phyloP scores from a whole-genome alignment of 1,140 invertebrate genomes.

The Pseudachorutes palmiensis region DNA sequence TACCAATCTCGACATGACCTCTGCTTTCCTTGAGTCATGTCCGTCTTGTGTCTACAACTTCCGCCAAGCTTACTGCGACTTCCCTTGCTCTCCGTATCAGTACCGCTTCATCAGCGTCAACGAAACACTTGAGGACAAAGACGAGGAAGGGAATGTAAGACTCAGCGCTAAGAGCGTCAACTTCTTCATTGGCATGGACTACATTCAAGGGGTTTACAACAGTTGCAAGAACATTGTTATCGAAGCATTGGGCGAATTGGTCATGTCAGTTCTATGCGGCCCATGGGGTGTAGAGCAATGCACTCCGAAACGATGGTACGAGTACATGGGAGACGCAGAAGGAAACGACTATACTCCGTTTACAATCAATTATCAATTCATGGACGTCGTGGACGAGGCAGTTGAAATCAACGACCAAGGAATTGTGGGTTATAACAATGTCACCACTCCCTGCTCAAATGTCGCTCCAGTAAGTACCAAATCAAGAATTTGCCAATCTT shows the following conservation, averaged over 20 bases:
- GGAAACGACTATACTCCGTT: conserved; percentile 69
- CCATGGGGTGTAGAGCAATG: conserved; percentile 56
- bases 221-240: conserved; percentile 76
- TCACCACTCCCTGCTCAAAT: conserved; percentile 19
- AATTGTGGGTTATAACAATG: background rate
- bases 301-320: conserved; percentile 57
- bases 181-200: conserved; percentile 51
- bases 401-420: background rate
- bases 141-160: background rate
- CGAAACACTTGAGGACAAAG: conserved; percentile 12
- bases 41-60: conserved; percentile 80
- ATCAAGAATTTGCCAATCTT: no score
- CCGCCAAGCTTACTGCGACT: conserved; percentile 65
- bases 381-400: background rate
- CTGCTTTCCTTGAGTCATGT: conserved; percentile 64
- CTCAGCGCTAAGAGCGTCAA: conserved; percentile 47
- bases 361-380: conserved; percentile 61
- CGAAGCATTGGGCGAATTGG: conserved; percentile 64
- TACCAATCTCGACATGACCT: conserved; percentile 53
- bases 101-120: conserved; percentile 61
- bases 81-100: conserved; percentile 74
- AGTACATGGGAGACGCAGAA: conserved; percentile 59
- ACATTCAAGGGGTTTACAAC: conserved; percentile 55
- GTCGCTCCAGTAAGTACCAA: conserved; percentile 19
- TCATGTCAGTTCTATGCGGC: conserved; percentile 75